Evolutionary conservation across 23 tunicate species (phyloP).

Genomic region (Trididemnum nubilum): DNA sequence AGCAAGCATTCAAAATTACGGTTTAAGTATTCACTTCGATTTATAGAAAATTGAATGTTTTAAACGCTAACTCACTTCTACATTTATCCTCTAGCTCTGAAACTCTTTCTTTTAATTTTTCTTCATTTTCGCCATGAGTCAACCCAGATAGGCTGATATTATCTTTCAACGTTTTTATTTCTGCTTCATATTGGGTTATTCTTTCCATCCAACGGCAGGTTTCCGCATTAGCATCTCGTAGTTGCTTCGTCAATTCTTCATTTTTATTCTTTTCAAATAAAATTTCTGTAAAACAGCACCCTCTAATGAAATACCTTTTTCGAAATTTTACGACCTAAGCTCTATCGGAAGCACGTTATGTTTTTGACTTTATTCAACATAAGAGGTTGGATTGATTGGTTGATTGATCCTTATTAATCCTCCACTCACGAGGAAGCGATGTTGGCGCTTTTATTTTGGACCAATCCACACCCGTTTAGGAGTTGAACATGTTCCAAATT

Average conservation of each 20-base stretch:
- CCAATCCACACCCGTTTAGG: too few species aligned
- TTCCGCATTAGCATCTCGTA: not conserved
- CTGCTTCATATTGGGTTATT: not conserved
- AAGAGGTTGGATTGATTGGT: too few species aligned
- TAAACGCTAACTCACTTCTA: not conserved
- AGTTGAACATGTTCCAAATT: too few species aligned
- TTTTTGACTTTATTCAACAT: too few species aligned
- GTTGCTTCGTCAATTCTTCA: not conserved
- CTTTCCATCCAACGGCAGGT: not conserved
- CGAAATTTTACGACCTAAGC: not conserved
- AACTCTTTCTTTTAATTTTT: not conserved
- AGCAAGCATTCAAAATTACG: too few species aligned
- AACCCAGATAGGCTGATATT: not conserved
- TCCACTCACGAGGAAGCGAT: too few species aligned
- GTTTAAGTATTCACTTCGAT: too few species aligned
- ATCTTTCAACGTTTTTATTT: not conserved
- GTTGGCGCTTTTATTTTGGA: too few species aligned
- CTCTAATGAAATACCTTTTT: too few species aligned
- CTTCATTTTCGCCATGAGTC: not conserved
- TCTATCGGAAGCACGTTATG: too few species aligned
- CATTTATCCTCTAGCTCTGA: conserved; percentile 1
- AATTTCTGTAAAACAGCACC: not conserved
- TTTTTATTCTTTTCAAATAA: not conserved
- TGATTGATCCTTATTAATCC: too few species aligned
- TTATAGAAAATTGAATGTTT: too few species aligned